phyloP scores from a whole-genome alignment of 1,140 invertebrate genomes.

The Calliphora vicina region DNA sequence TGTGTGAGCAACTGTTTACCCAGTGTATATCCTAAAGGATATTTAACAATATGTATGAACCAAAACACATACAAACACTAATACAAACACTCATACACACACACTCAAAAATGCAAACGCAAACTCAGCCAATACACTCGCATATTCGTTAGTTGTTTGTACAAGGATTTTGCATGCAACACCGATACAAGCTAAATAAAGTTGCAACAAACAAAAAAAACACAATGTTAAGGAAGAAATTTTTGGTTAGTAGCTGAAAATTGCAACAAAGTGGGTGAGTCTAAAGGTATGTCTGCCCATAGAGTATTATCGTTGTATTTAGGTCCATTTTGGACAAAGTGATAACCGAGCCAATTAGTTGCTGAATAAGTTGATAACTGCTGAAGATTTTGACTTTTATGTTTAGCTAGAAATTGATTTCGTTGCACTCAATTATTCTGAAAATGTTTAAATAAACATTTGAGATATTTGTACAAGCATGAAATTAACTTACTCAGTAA shows the following conservation, averaged over 20 bases:
- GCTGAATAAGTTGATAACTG: too few species aligned
- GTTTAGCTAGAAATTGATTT: too few species aligned
- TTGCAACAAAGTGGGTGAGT: too few species aligned
- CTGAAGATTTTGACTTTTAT: too few species aligned
- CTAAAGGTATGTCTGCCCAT: too few species aligned
- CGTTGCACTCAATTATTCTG: too few species aligned
- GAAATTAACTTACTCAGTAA: too few species aligned
- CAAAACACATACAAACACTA: neutral
- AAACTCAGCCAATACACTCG: neutral
- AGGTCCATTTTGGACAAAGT: too few species aligned
- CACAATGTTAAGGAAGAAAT: neutral
- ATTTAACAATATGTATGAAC: neutral
- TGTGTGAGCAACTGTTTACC: constrained; percentile 12
- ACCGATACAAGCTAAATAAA: neutral
- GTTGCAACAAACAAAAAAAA: neutral
- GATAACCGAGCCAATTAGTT: too few species aligned
- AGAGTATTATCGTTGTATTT: too few species aligned
- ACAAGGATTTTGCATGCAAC: neutral
- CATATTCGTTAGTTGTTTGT: neutral
- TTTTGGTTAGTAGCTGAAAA: neutral
- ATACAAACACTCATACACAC: neutral
- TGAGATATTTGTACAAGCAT: too few species aligned
- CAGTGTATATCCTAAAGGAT: neutral
- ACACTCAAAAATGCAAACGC: neutral
- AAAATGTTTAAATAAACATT: too few species aligned